phyloP scores from a whole-genome alignment of 2,888 invertebrate genomes.

The Parnassius smintheus region DNA sequence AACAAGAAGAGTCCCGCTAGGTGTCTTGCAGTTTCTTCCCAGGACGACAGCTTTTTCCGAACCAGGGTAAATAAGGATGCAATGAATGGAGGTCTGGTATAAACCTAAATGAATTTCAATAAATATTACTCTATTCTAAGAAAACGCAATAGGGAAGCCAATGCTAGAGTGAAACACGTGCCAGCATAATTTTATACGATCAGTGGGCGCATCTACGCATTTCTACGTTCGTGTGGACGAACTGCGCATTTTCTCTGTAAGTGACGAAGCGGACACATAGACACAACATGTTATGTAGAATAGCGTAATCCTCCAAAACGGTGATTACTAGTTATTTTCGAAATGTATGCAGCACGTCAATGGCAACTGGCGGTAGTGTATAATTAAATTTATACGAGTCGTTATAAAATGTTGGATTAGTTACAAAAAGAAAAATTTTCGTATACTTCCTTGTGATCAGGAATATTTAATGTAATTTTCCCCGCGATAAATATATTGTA shows the following conservation, averaged over 20 bases:
- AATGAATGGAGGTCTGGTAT: slow-evolving; percentile 11
- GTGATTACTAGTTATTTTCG: slow-evolving; percentile 61
- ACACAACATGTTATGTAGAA: slow-evolving; percentile 45
- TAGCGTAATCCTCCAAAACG: slow-evolving; percentile 54
- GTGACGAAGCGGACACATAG: slow-evolving; percentile 42
- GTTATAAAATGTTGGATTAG: slow-evolving; percentile 38
- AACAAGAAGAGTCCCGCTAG: too few relatives aligned
- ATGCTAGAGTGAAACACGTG: slow-evolving; percentile 60
- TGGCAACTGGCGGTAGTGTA: slow-evolving; percentile 51
- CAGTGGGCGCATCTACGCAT: slow-evolving; percentile 39
- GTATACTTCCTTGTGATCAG: background rate
- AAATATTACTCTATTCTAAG: slow-evolving; percentile 26
- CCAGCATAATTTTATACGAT: slow-evolving; percentile 52
- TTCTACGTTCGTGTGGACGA: slow-evolving; percentile 43
- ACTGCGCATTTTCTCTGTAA: slow-evolving; percentile 63
- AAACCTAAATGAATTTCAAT: too few relatives aligned
- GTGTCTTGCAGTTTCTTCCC: too few relatives aligned
- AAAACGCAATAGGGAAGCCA: slow-evolving; percentile 40
- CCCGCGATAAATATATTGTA: too few relatives aligned
- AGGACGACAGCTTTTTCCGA: too few relatives aligned
- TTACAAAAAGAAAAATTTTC: slow-evolving; percentile 1
- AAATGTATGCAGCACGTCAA: slow-evolving; percentile 61
- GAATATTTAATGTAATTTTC: background rate
- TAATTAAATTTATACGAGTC: slow-evolving; percentile 41
- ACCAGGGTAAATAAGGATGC: too few relatives aligned